Conservation (phyloP, 2,797 vertebrate genomes). For the Loris lydekkerianus region DNA sequence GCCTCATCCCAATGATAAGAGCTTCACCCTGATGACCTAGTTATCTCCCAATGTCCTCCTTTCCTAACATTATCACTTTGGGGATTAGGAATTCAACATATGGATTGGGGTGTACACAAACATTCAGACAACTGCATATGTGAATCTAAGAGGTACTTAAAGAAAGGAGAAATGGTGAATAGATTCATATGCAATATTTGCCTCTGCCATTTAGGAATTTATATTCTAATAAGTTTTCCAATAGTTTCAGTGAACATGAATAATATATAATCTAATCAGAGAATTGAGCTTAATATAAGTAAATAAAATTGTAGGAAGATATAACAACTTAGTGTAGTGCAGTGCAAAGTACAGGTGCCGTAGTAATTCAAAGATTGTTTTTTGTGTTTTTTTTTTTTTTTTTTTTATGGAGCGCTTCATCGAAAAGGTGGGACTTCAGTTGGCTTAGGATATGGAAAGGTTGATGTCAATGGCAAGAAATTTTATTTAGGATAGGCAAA, state of each 20-base stretch:
- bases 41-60: neutral
- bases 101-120: neutral
- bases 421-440: neutral
- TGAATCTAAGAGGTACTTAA: neutral
- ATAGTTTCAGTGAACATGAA: neutral
- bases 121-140: neutral
- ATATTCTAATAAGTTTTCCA: neutral
- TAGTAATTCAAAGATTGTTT: neutral
- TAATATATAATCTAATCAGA: neutral
- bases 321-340: neutral
- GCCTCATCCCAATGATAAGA: neutral
- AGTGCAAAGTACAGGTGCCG: neutral
- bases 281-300: neutral
- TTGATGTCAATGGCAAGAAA: neutral
- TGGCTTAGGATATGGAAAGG: neutral
- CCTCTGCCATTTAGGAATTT: conserved; percentile 23
- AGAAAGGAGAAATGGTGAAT: neutral
- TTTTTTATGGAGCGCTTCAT: neutral
- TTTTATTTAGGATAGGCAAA: neutral
- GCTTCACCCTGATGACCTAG: no score
- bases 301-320: conserved; percentile 29
- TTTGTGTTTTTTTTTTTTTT: neutral
- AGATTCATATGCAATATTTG: neutral
- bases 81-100: neutral
- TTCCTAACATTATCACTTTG: neutral